These are phyloP conservation scores for Nasalis larvatus DNA, from an alignment of 2,113 vertebrate genomes.

Conservation along the genomic window DNA sequence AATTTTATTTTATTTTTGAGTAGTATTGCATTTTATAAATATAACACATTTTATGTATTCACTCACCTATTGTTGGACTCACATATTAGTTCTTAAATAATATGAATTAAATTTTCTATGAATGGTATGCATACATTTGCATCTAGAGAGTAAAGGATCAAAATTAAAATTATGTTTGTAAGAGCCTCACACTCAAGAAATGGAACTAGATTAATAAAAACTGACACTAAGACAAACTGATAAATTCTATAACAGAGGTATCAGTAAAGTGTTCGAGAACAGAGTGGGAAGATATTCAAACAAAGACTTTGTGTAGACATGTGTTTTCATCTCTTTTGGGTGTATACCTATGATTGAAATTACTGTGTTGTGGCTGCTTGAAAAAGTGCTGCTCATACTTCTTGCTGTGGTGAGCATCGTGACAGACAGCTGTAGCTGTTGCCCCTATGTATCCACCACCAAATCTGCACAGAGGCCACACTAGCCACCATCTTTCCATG, in stretches of 20 bases:
- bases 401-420: not conserved
- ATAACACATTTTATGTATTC: not conserved
- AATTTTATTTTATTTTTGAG: not conserved
- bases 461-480: not conserved
- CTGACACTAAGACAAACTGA: not conserved
- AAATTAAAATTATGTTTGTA: not conserved
- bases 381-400: not conserved
- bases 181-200: not conserved
- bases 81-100: not conserved
- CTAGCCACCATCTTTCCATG: not conserved
- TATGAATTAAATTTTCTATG: not conserved
- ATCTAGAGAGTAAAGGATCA: not conserved
- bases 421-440: not conserved
- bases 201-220: not conserved
- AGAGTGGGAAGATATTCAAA: not conserved
- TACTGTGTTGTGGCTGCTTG: not conserved
- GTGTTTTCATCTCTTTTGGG: not conserved
- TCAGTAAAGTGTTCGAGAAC: not conserved
- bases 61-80: not conserved
- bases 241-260: not conserved
- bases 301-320: not conserved
- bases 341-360: not conserved
- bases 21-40: not conserved
- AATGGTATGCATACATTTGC: not conserved
- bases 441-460: not conserved